A percentile compares a stretch with the other conserved stretches of the same genome.
phyloP scores from a whole-genome alignment of 2,113 vertebrate species.

The Potamarius usumacintae region DNA sequence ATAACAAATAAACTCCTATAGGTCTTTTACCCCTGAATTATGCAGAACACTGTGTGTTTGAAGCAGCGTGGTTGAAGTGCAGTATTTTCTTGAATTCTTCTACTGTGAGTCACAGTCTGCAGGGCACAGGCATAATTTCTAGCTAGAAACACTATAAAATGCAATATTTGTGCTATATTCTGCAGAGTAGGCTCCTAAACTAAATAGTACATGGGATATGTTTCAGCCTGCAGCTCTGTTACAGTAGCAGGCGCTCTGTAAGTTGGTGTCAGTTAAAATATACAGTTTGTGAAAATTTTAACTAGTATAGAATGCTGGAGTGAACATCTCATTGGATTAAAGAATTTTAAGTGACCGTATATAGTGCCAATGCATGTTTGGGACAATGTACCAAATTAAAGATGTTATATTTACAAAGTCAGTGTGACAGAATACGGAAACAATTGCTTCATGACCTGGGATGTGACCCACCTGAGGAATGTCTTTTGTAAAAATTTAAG shows the following conservation, averaged over 20 bases:
- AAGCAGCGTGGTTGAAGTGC: not conserved
- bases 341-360: not conserved
- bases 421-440: not conserved
- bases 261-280: not conserved
- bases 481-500: not conserved
- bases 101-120: not conserved
- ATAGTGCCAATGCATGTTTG: no score
- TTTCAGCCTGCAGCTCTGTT: not conserved
- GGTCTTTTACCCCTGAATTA: not conserved
- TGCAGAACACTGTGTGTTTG: not conserved
- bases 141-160: not conserved
- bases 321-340: not conserved
- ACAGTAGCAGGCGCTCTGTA: not conserved
- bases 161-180: not conserved
- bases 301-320: not conserved
- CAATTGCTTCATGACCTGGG: not conserved
- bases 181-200: not conserved
- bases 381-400: not conserved
- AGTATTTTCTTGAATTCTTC: not conserved
- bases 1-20: not conserved
- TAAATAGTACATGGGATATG: not conserved
- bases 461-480: not conserved
- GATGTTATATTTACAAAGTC: not conserved
- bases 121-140: not conserved
- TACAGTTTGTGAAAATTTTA: not conserved